These are phyloP conservation scores for Prinia subflava DNA, from an alignment of 2,113 vertebrate genomes.

Conservation along the genomic window DNA sequence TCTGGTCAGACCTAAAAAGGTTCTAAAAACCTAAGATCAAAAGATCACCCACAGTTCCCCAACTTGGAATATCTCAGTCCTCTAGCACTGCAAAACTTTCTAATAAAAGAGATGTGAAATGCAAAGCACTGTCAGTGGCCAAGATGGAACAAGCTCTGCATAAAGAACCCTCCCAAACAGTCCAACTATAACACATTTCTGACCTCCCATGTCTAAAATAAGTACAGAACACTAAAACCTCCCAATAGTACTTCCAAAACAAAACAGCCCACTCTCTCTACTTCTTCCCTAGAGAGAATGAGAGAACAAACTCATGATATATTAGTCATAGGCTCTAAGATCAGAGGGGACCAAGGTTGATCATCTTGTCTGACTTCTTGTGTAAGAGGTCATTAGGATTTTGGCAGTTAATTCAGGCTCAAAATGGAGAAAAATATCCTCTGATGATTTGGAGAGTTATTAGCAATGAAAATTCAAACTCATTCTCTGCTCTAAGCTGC, in stretches of 20 bases:
- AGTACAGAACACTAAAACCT: background rate
- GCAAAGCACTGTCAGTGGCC: background rate
- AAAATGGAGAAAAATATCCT: conserved; percentile 2
- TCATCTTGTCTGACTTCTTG: conserved; percentile 25
- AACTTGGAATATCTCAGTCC: background rate
- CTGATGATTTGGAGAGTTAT: background rate
- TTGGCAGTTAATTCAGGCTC: conserved; percentile 1
- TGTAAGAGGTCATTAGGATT: background rate
- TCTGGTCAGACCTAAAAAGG: background rate
- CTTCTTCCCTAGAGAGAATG: conserved; percentile 12
- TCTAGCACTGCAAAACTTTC: background rate
- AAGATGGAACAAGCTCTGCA: background rate
- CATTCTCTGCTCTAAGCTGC: background rate
- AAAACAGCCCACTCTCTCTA: background rate
- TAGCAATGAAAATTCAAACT: background rate
- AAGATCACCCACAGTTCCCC: background rate
- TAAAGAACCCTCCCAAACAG: background rate
- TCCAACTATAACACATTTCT: background rate
- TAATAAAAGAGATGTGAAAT: background rate
- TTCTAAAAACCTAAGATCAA: background rate
- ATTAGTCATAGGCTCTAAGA: conserved; percentile 40
- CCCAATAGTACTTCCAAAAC: conserved; percentile 1
- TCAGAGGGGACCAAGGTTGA: background rate
- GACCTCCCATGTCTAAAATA: background rate
- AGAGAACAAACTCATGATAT: conserved; percentile 40